These are phyloP conservation scores for Amorpha juglandis DNA, from an alignment of 2,888 invertebrate genomes.

Conservation along the genomic window DNA sequence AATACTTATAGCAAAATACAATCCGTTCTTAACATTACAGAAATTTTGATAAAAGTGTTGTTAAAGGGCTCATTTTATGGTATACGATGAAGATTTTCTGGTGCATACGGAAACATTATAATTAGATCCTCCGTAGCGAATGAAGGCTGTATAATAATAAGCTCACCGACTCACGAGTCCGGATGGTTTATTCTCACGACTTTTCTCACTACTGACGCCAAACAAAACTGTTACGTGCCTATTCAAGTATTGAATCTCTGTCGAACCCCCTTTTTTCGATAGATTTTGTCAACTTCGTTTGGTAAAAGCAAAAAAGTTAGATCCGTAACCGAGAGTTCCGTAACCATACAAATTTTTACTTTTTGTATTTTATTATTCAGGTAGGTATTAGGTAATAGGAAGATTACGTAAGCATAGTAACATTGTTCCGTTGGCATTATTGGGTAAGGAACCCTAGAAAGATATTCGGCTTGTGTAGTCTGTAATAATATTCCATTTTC, in stretches of 20 bases:
- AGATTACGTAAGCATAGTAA: too few relatives aligned
- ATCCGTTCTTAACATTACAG: constrained; percentile 5
- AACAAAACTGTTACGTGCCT: constrained; percentile 55
- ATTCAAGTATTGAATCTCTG: constrained; percentile 49
- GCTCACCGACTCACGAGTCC: constrained; percentile 43
- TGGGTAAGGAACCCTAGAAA: too few relatives aligned
- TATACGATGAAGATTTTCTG: not conserved
- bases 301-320: constrained; percentile 28
- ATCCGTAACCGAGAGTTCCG: too few relatives aligned
- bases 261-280: constrained; percentile 37
- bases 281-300: constrained; percentile 35
- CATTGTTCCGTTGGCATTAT: too few relatives aligned
- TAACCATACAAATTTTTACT: too few relatives aligned
- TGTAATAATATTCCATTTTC: not conserved
- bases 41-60: too few relatives aligned
- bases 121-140: constrained; percentile 33
- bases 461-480: not conserved
- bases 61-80: too few relatives aligned
- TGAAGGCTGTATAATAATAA: constrained; percentile 39
- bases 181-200: constrained; percentile 56
- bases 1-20: constrained; percentile 1
- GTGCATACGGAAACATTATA: constrained; percentile 8
- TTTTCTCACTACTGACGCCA: constrained; percentile 57
- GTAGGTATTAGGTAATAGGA: too few relatives aligned
- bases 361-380: too few relatives aligned